These are phyloP conservation scores for Ammospiza nelsoni DNA, from an alignment of 2,113 vertebrate species.

Conservation along the genomic window DNA sequence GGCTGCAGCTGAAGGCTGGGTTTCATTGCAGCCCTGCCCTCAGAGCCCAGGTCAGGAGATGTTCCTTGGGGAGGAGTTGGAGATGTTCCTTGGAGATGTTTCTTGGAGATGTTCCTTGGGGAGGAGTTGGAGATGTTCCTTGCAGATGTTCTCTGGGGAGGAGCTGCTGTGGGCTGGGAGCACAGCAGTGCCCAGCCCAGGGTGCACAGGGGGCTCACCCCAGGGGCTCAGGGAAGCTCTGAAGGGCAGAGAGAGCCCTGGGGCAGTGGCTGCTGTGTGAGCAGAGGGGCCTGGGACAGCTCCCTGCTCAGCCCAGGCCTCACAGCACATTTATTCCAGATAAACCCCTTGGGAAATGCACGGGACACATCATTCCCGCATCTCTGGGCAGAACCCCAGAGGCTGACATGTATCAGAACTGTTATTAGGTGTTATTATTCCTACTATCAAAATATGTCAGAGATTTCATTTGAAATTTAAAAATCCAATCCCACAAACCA, in stretches of 20 bases:
- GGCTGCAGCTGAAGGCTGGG: not conserved
- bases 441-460: accelerated
- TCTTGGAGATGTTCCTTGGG: too few relatives aligned
- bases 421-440: not conserved
- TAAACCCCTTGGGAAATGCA: not conserved
- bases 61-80: not conserved
- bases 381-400: not conserved
- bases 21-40: not conserved
- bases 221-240: not conserved
- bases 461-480: not conserved
- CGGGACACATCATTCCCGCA: not conserved
- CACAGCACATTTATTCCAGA: not conserved
- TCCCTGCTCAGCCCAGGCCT: not conserved
- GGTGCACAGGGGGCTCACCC: not conserved
- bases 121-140: too few relatives aligned
- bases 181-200: not conserved
- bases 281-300: not conserved
- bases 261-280: not conserved
- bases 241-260: not conserved
- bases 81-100: not conserved
- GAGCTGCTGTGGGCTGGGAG: not conserved
- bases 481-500: not conserved
- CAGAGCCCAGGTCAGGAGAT: not conserved
- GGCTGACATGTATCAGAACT: accelerated
- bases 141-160: not conserved